phyloP scores from a whole-genome alignment of 1,140 invertebrate genomes.

The Euwallacea similis region DNA sequence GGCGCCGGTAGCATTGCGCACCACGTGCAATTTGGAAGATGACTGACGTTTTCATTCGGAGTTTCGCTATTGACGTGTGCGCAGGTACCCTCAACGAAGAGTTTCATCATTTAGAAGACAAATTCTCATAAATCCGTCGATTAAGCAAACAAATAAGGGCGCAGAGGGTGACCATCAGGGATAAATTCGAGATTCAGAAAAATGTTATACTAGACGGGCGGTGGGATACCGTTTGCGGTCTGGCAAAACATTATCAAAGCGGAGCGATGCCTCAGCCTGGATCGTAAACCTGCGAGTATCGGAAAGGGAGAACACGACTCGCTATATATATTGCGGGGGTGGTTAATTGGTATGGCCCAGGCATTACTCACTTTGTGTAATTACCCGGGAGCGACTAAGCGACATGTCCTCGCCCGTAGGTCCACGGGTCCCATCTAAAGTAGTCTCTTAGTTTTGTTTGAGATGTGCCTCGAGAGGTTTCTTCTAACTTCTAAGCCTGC shows the following conservation, averaged over 20 bases:
- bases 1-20: too few relatives aligned
- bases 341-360: constrained; percentile 47
- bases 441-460: constrained; percentile 32
- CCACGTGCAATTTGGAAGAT: too few relatives aligned
- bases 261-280: constrained; percentile 34
- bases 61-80: too few relatives aligned
- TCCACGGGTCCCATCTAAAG: constrained; percentile 22
- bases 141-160: constrained; percentile 16
- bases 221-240: constrained; percentile 31
- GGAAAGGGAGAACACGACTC: constrained; percentile 27
- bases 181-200: constrained; percentile 28
- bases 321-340: constrained; percentile 40
- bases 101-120: neutral
- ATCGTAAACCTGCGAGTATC: constrained; percentile 37
- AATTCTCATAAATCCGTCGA: constrained; percentile 14
- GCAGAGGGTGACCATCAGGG: constrained; percentile 13
- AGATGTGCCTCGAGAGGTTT: constrained; percentile 23
- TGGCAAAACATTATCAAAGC: constrained; percentile 40
- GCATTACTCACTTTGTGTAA: constrained; percentile 54
- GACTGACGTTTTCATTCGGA: too few relatives aligned
- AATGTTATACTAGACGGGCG: constrained; percentile 29
- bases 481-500: constrained; percentile 32
- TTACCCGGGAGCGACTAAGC: constrained; percentile 51
- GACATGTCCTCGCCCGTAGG: constrained; percentile 51
- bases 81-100: too few relatives aligned